Conservation (phyloP, 2,113 vertebrate species). For the Coregonus clupeaformis region DNA sequence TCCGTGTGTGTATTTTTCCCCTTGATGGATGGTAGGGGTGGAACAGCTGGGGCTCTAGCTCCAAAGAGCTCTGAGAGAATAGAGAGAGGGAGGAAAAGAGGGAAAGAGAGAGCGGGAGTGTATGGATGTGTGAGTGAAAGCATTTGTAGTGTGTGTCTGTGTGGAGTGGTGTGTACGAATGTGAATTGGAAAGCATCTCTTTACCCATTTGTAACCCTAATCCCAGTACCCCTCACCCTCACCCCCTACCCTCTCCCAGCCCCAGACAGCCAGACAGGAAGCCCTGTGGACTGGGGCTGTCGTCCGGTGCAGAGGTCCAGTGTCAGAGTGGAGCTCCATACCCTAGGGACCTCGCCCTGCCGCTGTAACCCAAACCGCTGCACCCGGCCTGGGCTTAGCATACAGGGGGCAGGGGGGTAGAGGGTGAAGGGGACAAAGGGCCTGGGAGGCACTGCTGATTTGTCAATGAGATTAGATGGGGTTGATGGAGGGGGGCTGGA, state of each 20-base stretch:
- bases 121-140: no score
- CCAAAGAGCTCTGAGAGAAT: not conserved
- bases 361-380: not conserved
- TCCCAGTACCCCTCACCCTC: not conserved
- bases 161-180: no score
- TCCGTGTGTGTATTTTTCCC: not conserved
- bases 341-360: no score
- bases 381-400: constrained; percentile 33
- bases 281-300: no score
- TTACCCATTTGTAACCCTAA: not conserved
- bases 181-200: not conserved
- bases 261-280: not conserved
- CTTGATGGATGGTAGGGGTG: not conserved
- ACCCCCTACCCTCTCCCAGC: not conserved
- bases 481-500: constrained; percentile 23
- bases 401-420: constrained; percentile 17
- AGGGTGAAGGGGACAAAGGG: constrained; percentile 18
- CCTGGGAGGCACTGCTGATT: constrained; percentile 46
- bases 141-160: no score
- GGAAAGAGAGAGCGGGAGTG: not conserved
- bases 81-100: not conserved
- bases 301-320: no score
- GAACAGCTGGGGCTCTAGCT: constrained; percentile 13
- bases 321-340: no score
- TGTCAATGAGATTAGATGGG: constrained; percentile 30